phyloP scores from a whole-genome alignment of 2,888 invertebrate genomes.

The Sesia apiformis region DNA sequence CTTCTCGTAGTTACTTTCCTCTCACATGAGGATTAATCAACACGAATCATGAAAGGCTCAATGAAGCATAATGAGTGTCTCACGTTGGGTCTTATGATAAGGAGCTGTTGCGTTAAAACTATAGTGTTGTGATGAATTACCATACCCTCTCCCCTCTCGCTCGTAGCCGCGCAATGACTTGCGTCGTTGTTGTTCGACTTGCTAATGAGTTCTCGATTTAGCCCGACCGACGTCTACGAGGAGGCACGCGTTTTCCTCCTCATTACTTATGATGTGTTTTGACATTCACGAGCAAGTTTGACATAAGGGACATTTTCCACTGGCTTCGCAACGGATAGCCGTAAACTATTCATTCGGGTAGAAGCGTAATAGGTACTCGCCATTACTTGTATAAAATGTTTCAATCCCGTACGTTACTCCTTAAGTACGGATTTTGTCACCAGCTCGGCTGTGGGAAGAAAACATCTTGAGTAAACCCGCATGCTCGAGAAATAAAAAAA shows the following conservation, averaged over 20 bases:
- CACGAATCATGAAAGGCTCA: slow-evolving; percentile 23
- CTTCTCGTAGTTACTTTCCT: too few relatives aligned
- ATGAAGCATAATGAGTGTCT: slow-evolving; percentile 37
- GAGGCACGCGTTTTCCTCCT: slow-evolving; percentile 38
- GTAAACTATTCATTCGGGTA: too few relatives aligned
- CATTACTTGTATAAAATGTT: too few relatives aligned
- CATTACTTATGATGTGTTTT: slow-evolving; percentile 43
- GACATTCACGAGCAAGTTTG: neutral
- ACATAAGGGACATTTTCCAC: neutral
- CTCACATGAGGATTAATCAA: too few relatives aligned
- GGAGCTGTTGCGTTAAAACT: slow-evolving; percentile 6
- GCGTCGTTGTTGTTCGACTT: slow-evolving; percentile 57
- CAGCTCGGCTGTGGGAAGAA: too few relatives aligned
- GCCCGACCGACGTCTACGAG: slow-evolving; percentile 33
- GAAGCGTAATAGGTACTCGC: too few relatives aligned
- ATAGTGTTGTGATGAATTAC: slow-evolving; percentile 11
- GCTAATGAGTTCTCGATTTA: slow-evolving; percentile 61
- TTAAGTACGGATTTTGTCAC: too few relatives aligned
- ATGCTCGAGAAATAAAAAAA: too few relatives aligned
- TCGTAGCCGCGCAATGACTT: slow-evolving; percentile 39
- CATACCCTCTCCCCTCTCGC: neutral
- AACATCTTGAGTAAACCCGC: too few relatives aligned
- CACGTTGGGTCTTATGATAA: slow-evolving; percentile 12
- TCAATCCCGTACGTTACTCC: too few relatives aligned
- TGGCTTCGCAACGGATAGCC: neutral